phyloP scores from a whole-genome alignment of 2,797 vertebrate genomes.

The Pseudochromis fuscus region DNA sequence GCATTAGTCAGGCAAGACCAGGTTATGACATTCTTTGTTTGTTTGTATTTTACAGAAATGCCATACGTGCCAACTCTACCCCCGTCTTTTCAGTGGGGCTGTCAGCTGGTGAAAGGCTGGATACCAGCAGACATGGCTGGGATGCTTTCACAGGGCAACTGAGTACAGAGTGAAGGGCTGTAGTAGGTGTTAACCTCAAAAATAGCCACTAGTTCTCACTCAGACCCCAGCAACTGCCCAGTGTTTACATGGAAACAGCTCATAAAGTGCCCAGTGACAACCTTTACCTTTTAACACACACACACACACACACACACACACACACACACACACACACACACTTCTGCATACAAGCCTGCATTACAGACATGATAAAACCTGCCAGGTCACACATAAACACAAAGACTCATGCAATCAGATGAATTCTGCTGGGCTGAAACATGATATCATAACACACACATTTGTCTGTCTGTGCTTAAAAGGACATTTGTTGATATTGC shows the following conservation, averaged over 20 bases:
- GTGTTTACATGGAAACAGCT: slow-evolving; percentile 69
- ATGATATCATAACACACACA: background rate
- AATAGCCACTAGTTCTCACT: slow-evolving; percentile 48
- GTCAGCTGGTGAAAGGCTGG: slow-evolving; percentile 25
- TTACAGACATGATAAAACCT: slow-evolving; percentile 12
- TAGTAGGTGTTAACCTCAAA: slow-evolving; percentile 28
- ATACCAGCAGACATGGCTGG: slow-evolving; percentile 23
- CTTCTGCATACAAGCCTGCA: background rate
- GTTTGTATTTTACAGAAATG: background rate
- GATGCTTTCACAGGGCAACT: slow-evolving; percentile 13
- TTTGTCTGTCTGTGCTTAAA: background rate
- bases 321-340: slow-evolving; percentile 15
- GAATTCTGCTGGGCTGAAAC: background rate
- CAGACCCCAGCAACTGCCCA: slow-evolving; percentile 58
- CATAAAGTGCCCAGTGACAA: slow-evolving; percentile 32
- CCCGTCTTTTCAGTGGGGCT: too few species aligned
- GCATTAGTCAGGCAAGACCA: too few species aligned
- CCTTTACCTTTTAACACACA: slow-evolving; percentile 36
- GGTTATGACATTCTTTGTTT: too few species aligned
- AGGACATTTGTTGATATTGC: too few species aligned
- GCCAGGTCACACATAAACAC: slow-evolving; percentile 12
- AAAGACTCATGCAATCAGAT: slow-evolving; percentile 7
- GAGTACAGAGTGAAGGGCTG: background rate
- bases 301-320: slow-evolving; percentile 17
- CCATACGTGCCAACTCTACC: background rate